Conservation (phyloP, 2,888 invertebrate species). For the Phymatocera aterrima region DNA sequence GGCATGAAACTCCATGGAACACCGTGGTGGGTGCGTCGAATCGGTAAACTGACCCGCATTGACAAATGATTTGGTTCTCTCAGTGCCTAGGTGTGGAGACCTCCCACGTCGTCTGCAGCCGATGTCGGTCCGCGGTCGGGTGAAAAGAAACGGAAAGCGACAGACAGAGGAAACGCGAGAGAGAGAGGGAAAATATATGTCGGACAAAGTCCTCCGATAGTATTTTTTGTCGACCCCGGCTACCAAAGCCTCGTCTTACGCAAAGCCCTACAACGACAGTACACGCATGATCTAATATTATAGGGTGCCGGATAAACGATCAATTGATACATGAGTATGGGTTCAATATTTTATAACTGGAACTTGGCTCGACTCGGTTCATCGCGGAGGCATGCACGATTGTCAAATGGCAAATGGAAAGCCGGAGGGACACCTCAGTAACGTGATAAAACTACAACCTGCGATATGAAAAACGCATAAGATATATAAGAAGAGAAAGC, state of each 20-base stretch:
- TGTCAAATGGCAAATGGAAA: not conserved
- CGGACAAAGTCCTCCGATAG: conserved; percentile 6
- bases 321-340: conserved; percentile 4
- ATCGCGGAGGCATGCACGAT: no score
- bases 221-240: no score
- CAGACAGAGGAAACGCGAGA: conserved; percentile 23
- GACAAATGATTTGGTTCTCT: conserved; percentile 69
- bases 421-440: not conserved
- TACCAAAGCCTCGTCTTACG: not conserved
- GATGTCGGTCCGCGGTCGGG: not conserved
- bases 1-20: conserved; percentile 45
- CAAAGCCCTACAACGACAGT: conserved; percentile 27
- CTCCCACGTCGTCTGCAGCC: conserved; percentile 34
- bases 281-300: conserved; percentile 1
- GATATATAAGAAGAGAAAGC: not conserved
- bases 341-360: not conserved
- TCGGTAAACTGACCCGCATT: conserved; percentile 70
- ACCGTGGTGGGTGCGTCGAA: conserved; percentile 64
- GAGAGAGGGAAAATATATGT: conserved; percentile 41
- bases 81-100: conserved; percentile 39
- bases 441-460: not conserved
- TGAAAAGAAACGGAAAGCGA: conserved; percentile 21
- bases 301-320: not conserved
- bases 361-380: no score
- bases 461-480: conserved; percentile 10